phyloP scores from a whole-genome alignment of 2,888 invertebrate species.

The Tiphia femorata region DNA sequence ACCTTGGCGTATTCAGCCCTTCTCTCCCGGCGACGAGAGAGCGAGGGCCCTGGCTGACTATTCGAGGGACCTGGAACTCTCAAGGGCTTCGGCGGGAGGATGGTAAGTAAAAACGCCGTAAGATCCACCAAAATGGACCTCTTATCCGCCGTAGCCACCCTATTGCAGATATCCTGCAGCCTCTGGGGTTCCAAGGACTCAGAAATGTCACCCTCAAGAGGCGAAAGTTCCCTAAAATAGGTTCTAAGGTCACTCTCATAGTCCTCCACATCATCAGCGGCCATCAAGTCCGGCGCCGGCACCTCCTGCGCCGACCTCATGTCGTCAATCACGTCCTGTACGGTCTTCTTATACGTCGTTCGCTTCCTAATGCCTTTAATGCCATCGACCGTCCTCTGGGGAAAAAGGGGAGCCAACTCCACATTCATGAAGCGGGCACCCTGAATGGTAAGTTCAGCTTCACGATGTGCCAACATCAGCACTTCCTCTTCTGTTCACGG shows the following conservation, averaged over 20 bases:
- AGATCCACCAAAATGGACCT: background rate
- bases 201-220: background rate
- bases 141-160: background rate
- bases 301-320: background rate
- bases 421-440: slow-evolving; percentile 11
- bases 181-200: background rate
- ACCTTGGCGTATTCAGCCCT: slow-evolving; percentile 21
- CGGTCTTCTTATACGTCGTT: background rate
- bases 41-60: background rate
- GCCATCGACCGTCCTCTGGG: slow-evolving; percentile 64
- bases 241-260: background rate
- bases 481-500: slow-evolving; percentile 14
- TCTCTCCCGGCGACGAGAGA: background rate
- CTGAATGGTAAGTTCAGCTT: slow-evolving; percentile 3
- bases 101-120: background rate
- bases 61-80: background rate
- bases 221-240: background rate
- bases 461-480: slow-evolving; percentile 7
- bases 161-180: background rate
- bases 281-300: background rate
- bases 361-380: slow-evolving; percentile 65
- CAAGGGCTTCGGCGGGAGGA: background rate
- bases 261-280: background rate
- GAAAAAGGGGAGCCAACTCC: background rate
- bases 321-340: background rate